phyloP scores from a whole-genome alignment of 2,797 vertebrate species.

The Prionace glauca region DNA sequence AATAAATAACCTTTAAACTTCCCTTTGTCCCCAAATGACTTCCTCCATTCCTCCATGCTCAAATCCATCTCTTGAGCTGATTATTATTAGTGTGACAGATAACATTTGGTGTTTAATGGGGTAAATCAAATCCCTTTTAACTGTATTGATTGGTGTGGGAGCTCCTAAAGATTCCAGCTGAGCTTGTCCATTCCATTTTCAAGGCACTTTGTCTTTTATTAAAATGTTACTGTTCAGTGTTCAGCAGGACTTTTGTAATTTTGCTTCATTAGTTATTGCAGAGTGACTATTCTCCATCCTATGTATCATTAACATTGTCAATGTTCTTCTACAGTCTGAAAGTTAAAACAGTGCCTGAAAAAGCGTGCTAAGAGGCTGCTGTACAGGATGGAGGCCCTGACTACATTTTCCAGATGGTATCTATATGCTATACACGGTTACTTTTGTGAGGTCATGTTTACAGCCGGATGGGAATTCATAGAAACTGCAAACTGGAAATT shows the following conservation, averaged over 20 bases:
- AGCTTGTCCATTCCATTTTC: not conserved
- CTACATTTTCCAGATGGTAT: constrained; percentile 55
- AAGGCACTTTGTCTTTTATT: not conserved
- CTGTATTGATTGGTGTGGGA: not conserved
- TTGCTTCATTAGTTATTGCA: not conserved
- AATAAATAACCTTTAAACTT: no score
- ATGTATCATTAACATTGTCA: not conserved
- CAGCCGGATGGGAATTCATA: constrained; percentile 58
- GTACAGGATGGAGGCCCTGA: constrained; percentile 43
- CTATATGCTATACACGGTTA: constrained; percentile 67
- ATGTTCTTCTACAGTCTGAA: constrained; percentile 9
- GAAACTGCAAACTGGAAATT: constrained; percentile 55
- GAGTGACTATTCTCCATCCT: not conserved
- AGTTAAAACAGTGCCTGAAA: not conserved
- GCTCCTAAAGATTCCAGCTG: not conserved
- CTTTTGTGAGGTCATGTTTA: constrained; percentile 68
- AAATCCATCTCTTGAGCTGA: not conserved
- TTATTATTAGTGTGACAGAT: not conserved
- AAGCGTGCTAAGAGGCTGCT: not conserved
- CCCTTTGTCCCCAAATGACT: not conserved
- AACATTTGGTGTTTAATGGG: not conserved
- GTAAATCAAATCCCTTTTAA: not conserved
- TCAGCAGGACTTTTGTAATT: not conserved
- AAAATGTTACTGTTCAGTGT: not conserved
- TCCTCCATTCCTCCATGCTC: not conserved